These are phyloP conservation scores for Hylaeus anthracinus DNA, from an alignment of 1,140 invertebrate species.

Conservation along the genomic window DNA sequence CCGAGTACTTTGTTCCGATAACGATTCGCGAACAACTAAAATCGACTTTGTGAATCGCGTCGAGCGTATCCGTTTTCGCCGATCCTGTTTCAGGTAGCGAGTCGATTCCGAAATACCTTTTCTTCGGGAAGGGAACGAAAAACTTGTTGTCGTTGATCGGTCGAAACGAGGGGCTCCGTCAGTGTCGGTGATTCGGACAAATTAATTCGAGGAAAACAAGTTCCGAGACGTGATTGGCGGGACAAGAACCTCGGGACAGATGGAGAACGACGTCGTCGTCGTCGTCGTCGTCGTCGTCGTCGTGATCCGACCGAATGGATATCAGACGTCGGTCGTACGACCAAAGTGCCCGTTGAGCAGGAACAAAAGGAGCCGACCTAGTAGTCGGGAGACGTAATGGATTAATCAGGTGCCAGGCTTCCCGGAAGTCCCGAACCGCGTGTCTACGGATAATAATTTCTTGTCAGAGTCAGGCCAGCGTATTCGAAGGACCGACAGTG, in stretches of 20 bases:
- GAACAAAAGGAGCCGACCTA: constrained; percentile 47
- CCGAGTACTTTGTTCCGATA: too few relatives aligned
- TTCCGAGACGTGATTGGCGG: constrained; percentile 47
- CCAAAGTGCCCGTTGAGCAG: constrained; percentile 37
- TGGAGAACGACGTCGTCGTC: not conserved
- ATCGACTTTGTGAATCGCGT: too few relatives aligned
- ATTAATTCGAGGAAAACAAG: constrained; percentile 55
- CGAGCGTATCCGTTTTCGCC: too few relatives aligned
- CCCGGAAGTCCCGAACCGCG: constrained; percentile 38
- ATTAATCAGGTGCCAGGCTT: constrained; percentile 56
- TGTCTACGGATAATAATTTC: constrained; percentile 43
- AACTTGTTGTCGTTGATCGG: too few relatives aligned
- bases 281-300: constrained; percentile 5
- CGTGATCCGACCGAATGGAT: constrained; percentile 16
- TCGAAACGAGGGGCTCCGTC: constrained; percentile 26
- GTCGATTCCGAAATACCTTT: too few relatives aligned
- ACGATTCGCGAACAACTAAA: too few relatives aligned
- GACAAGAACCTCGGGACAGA: constrained; percentile 27
- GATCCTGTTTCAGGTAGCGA: too few relatives aligned
- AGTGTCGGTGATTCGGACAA: constrained; percentile 2
- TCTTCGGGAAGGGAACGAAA: too few relatives aligned
- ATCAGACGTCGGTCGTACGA: constrained; percentile 27
- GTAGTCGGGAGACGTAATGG: constrained; percentile 47
- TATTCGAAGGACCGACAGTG: not conserved
- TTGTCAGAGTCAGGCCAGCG: not conserved